Conservation (phyloP, 2,797 vertebrate species). For the Chanos chanos region DNA sequence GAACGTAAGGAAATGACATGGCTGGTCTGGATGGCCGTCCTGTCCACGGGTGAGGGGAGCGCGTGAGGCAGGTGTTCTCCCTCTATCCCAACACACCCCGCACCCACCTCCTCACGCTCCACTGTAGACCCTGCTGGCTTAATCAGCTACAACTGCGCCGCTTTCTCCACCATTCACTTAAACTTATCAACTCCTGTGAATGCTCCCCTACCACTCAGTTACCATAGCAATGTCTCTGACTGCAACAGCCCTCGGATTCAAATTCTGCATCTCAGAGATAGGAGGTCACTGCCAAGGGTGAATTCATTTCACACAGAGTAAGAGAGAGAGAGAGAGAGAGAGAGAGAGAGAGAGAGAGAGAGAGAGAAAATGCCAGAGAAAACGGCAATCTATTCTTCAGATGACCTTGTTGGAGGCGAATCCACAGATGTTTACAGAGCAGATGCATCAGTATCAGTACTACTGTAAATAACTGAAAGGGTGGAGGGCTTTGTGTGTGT, state of each 20-base stretch:
- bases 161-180: slow-evolving; percentile 45
- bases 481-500: slow-evolving; percentile 16
- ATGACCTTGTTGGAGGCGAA: slow-evolving; percentile 46
- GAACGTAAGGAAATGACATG: no score
- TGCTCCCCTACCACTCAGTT: slow-evolving; percentile 49
- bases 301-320: slow-evolving; percentile 34
- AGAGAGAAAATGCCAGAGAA: slow-evolving; percentile 45
- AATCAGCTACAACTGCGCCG: slow-evolving; percentile 51
- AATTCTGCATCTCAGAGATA: slow-evolving; percentile 52
- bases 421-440: slow-evolving; percentile 46
- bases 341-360: background rate
- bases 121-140: slow-evolving; percentile 44
- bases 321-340: background rate
- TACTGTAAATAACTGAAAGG: slow-evolving; percentile 48
- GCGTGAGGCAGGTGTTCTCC: no score
- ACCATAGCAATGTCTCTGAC: slow-evolving; percentile 53
- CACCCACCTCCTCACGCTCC: slow-evolving; percentile 28
- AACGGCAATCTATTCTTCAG: slow-evolving; percentile 40
- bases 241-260: slow-evolving; percentile 47
- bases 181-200: slow-evolving; percentile 47
- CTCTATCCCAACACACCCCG: background rate
- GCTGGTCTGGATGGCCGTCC: no score
- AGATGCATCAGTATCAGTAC: slow-evolving; percentile 48
- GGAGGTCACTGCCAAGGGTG: slow-evolving; percentile 54
- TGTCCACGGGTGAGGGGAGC: no score